Evolutionary conservation across 2,888 invertebrate genomes (phyloP), one percentile per base, ranked within the genome.

Genomic region (Lacanobia oleracea): DNA sequence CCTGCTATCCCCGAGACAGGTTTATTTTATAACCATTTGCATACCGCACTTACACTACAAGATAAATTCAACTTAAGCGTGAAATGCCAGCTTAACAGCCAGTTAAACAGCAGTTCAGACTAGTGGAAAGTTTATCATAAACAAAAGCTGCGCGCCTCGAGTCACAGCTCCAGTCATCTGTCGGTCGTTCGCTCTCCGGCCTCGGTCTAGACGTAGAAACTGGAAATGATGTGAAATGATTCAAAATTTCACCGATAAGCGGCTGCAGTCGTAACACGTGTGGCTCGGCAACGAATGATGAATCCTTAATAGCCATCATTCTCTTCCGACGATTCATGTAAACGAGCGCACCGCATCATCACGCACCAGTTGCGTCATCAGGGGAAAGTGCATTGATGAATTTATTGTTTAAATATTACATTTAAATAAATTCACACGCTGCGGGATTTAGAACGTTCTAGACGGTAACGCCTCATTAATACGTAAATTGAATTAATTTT

Each of bases 381-480:
- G 88, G 92, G 89, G 95, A 95, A 95, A 95, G 95, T 90, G 91
- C 91, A 92, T 92, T 90, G 89, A 91, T 91, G 53, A 88, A 88
- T 87, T 87, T 90, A 88, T 89, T 91, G 88, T 89, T 83, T 82
- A 66, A 84, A 84, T 82, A 84, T 85, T 75, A 83, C 80, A 80
- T 87, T 83, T 77, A 81, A 85, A 82, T 79, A 78, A 84, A 83
- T 79, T 82, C 67, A 75, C 70, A 82, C 83, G 73, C 78, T 75
- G 50, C n/a, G 33, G 50, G n/a, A 53, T 70, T n/a, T 68, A 50
- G 68, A 83, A 73, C 65, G 65, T 79, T 85, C 66, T 73, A 83
- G 65, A 59, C 33, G 57, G 56, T 45, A 53, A 62, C 53, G 56
- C n/a, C 21, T 27, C 14, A 57, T 59, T 68, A 54, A 69, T 51